Evolutionary conservation across 2,797 vertebrate genomes (phyloP).

Genomic region (Squalus acanthias): DNA sequence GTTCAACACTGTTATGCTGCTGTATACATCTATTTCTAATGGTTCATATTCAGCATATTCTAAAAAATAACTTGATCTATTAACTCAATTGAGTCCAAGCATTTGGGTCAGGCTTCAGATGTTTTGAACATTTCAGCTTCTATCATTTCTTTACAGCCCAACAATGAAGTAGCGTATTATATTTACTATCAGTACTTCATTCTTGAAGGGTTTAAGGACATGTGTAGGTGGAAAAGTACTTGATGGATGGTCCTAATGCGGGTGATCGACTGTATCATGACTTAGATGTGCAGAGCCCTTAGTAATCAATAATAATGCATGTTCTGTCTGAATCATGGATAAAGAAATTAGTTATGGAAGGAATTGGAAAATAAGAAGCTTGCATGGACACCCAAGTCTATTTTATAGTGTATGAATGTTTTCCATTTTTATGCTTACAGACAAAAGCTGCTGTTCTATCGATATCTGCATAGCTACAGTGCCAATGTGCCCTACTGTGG

Average conservation of each 20-base stretch:
- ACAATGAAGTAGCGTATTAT: background rate
- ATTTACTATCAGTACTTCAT: background rate
- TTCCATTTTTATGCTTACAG: background rate
- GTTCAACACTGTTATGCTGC: background rate
- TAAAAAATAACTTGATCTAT: background rate
- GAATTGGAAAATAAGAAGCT: background rate
- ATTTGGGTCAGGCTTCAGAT: background rate
- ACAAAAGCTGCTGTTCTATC: background rate
- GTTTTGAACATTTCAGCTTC: background rate
- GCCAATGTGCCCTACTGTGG: background rate
- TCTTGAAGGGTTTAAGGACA: conserved; percentile 5
- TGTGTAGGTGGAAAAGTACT: background rate
- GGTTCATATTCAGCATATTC: background rate
- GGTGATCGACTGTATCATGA: background rate
- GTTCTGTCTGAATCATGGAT: background rate
- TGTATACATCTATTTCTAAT: background rate
- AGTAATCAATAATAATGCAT: background rate
- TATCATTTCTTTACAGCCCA: background rate
- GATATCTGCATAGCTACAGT: background rate
- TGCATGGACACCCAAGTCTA: background rate
- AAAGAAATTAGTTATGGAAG: background rate
- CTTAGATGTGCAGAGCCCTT: background rate
- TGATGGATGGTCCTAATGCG: background rate
- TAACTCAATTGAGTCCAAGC: background rate
- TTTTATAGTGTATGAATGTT: background rate